phyloP scores from a whole-genome alignment of 2,797 vertebrate genomes.

The Platyrinchus mystaceus region DNA sequence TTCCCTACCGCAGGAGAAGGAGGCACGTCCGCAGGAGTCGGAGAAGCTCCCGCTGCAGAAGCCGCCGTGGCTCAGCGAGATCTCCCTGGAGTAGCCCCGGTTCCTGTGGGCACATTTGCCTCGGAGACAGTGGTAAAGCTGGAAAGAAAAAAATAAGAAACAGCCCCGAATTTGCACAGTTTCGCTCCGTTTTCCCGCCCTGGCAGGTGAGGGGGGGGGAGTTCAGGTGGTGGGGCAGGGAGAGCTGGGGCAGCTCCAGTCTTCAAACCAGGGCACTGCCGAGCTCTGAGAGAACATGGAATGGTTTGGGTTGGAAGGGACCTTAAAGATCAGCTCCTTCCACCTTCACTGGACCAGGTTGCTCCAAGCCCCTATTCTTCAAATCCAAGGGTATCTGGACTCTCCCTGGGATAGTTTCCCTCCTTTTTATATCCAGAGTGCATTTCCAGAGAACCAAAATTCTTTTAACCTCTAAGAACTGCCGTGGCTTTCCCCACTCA shows the following conservation, averaged over 20 bases:
- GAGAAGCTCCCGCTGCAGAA: neutral
- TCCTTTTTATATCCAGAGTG: neutral
- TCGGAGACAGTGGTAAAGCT: neutral
- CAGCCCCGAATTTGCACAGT: accelerated
- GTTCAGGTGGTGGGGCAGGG: neutral
- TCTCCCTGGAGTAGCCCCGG: slow-evolving; percentile 4
- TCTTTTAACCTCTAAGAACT: neutral
- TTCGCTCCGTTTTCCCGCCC: accelerated
- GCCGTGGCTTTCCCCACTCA: accelerated
- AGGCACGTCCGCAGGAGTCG: neutral
- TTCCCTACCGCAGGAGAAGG: neutral
- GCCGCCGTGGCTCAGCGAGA: neutral
- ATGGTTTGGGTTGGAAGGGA: neutral
- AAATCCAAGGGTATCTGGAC: neutral
- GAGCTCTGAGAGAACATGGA: neutral
- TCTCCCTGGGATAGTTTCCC: neutral
- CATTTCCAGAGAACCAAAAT: neutral
- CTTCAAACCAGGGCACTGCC: accelerated
- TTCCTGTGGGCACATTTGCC: neutral
- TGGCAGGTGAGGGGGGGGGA: neutral
- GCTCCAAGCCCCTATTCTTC: neutral
- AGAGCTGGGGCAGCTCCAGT: neutral
- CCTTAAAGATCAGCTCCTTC: neutral
- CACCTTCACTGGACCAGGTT: neutral
- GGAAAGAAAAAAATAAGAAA: neutral